Percentiles rank a stretch among this genome's conserved stretches.
Conservation (phyloP, 2,888 invertebrate species). For the Lasioglossum zephyrum region DNA sequence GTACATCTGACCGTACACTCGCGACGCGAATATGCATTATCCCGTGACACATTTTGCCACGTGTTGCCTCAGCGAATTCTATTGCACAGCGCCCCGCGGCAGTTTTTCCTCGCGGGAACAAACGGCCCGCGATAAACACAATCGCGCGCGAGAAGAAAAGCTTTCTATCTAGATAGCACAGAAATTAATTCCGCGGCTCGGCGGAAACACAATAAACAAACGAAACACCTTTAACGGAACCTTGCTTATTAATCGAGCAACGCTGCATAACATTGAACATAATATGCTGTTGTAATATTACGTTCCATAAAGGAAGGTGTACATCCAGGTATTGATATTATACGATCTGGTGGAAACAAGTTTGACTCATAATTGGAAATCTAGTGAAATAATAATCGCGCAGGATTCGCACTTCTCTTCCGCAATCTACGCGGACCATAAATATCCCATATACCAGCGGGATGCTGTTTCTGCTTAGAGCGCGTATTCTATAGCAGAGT, state of each 20-base stretch:
- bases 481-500: not conserved
- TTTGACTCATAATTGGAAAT: not conserved
- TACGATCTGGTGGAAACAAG: not conserved
- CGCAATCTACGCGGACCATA: not conserved
- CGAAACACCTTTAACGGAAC: constrained; percentile 36
- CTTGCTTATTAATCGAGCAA: constrained; percentile 31
- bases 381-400: not conserved
- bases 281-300: constrained; percentile 10
- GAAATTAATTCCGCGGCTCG: constrained; percentile 33
- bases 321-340: not conserved
- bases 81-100: constrained; percentile 7
- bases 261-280: constrained; percentile 5
- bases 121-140: not conserved
- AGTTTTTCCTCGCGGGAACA: constrained; percentile 7
- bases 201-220: constrained; percentile 31
- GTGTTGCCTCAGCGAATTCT: constrained; percentile 22
- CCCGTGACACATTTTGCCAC: constrained; percentile 32
- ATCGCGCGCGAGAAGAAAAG: constrained; percentile 9
- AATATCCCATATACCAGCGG: not conserved
- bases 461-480: not conserved
- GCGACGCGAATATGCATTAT: constrained; percentile 8
- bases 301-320: not conserved
- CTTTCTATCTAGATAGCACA: constrained; percentile 24
- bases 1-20: not conserved
- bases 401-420: not conserved